Percentiles rank a stretch among this genome's conserved stretches.
phyloP scores from a whole-genome alignment of 2,888 invertebrate species.

The Spialia ferax region DNA sequence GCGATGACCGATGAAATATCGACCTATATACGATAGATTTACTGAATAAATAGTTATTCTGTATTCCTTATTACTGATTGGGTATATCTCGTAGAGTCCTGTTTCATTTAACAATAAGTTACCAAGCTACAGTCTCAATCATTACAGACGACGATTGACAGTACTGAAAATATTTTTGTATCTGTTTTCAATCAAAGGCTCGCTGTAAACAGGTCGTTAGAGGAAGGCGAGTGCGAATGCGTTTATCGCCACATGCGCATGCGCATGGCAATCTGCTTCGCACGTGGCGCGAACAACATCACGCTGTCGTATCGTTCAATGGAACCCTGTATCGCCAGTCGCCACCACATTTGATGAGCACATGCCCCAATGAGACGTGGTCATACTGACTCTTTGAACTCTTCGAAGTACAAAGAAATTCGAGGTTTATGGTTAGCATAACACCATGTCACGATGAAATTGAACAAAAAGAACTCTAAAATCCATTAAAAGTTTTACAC shows the following conservation, averaged over 20 bases:
- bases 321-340: slow-evolving; percentile 67
- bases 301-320: slow-evolving; percentile 60
- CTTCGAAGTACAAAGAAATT: background rate
- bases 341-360: slow-evolving; percentile 68
- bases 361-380: slow-evolving; percentile 47
- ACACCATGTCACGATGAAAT: too few species aligned
- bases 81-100: background rate
- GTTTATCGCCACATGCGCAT: slow-evolving; percentile 39
- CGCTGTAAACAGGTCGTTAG: slow-evolving; percentile 36
- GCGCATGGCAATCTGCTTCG: slow-evolving; percentile 63
- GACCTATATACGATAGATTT: too few species aligned
- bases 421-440: too few species aligned
- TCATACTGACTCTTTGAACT: slow-evolving; percentile 1
- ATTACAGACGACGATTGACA: background rate
- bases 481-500: too few species aligned
- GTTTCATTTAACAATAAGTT: background rate
- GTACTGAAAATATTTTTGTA: slow-evolving; percentile 25
- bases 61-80: background rate
- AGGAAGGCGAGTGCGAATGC: slow-evolving; percentile 30
- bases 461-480: too few species aligned
- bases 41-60: too few species aligned
- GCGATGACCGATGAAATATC: too few species aligned
- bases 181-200: slow-evolving; percentile 37
- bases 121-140: background rate
- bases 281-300: slow-evolving; percentile 64